Evolutionary conservation across 2,113 vertebrate genomes (phyloP).

Genomic region (Ascaphus truei): DNA sequence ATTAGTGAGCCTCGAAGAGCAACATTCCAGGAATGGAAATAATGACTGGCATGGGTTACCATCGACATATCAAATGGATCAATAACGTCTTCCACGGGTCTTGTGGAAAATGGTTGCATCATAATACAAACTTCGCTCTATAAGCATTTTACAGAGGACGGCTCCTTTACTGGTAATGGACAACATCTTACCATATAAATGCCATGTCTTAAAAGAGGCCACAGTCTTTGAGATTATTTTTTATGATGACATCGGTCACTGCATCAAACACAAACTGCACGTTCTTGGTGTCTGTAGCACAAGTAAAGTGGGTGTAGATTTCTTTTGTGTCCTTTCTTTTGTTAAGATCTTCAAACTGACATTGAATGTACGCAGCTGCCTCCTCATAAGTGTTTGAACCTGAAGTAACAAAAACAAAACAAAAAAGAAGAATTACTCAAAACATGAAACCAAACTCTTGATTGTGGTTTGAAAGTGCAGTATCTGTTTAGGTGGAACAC

Average conservation of each 20-base stretch:
- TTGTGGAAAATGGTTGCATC: too few relatives aligned
- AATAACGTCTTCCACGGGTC: too few relatives aligned
- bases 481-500: too few relatives aligned
- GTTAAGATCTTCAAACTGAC: constrained; percentile 97
- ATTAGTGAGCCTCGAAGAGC: too few relatives aligned
- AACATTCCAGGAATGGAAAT: too few relatives aligned
- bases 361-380: constrained; percentile 94
- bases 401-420: constrained; percentile 39
- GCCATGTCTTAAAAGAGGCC: constrained; percentile 82
- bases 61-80: too few relatives aligned
- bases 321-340: constrained; percentile 98
- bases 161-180: too few relatives aligned
- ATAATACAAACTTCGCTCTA: too few relatives aligned
- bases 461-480: background rate
- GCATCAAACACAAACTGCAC: constrained; percentile 98
- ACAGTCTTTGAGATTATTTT: constrained; percentile 98
- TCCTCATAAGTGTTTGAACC: constrained; percentile 97
- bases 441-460: too few relatives aligned
- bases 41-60: too few relatives aligned
- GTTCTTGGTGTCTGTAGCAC: constrained; percentile 97
- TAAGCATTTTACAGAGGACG: too few relatives aligned
- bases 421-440: background rate
- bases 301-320: constrained; percentile 98
- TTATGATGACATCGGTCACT: constrained; percentile 98
- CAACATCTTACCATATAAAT: constrained; percentile 49